Evolutionary conservation across 64 coral and sea anemone genomes (phyloP).

Genomic region (Actinia equina): DNA sequence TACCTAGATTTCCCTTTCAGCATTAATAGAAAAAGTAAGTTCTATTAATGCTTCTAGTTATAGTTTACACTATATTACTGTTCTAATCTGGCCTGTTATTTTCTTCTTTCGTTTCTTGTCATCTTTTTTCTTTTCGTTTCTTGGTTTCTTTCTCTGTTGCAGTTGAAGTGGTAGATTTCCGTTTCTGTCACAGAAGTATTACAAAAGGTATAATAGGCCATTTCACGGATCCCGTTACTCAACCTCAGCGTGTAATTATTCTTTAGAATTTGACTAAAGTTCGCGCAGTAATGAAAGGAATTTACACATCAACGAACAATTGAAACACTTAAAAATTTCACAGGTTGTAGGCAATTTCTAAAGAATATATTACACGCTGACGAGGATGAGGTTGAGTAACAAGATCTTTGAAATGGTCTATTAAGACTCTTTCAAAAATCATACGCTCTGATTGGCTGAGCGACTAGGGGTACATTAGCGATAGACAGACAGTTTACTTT

Average conservation of each 20-base stretch:
- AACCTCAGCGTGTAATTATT: too few relatives aligned
- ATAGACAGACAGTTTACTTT: background rate
- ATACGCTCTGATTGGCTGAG: background rate
- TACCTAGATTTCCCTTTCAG: background rate
- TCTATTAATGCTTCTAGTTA: too few relatives aligned
- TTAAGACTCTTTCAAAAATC: too few relatives aligned
- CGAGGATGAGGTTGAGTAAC: too few relatives aligned
- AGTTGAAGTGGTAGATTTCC: background rate
- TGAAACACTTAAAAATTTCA: too few relatives aligned
- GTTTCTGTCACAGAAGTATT: background rate
- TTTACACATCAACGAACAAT: too few relatives aligned
- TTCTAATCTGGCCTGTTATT: background rate
- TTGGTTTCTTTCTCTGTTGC: background rate
- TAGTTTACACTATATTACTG: background rate
- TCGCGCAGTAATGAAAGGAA: too few relatives aligned
- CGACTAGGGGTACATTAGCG: background rate
- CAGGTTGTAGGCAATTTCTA: too few relatives aligned
- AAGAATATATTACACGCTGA: too few relatives aligned
- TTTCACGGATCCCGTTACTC: too few relatives aligned
- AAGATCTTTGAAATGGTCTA: too few relatives aligned
- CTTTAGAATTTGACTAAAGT: too few relatives aligned
- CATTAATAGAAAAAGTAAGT: background rate
- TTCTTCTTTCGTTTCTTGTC: background rate
- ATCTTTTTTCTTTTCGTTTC: slow-evolving; percentile 15
- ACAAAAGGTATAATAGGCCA: background rate